Evolutionary conservation across 1,140 invertebrate genomes (phyloP), one percentile per base, ranked within the genome.

Genomic region (Whitmania pigra): DNA sequence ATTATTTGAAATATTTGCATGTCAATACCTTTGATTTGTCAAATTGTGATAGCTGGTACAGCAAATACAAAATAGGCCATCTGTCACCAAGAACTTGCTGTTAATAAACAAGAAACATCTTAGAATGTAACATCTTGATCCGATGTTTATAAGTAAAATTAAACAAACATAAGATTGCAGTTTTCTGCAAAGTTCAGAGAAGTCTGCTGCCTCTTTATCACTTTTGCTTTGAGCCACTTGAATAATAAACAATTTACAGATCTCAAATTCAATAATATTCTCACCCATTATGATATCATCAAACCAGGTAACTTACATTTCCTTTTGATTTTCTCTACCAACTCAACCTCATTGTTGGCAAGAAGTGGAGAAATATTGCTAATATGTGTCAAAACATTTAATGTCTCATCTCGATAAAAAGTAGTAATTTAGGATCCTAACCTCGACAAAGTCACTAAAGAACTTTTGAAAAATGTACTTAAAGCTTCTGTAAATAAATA

Each of bases 321-420:
- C 67, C 77, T 76, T 72, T 79, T 80, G 27, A 81, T 79, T 72
- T 77, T 79, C 66, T 81, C 77, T 31, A 76, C 74, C 49, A 80
- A 76, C 60, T 79, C 77, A 74, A 80, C 79, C 72, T 80, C 80
- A 78, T 81, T 78, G 70, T 66, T 75, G 57, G 79, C 77, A 63
- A 72, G 72, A 49, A 74, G 27, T 36, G 53, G 36, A 63, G 53
- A 57, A 63, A 72, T 72, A 9, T 54, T 40, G 55, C 71, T 72
- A 53, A 31, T 20, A 63, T 9, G 55, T n/a, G 2, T 49, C 13
- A 49, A 36, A 36, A 49, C 43, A 49, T 49, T 49, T 49, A 49
- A 49, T 49, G 43, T 15, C 9, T 11, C 15, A 49, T 3, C 9
- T 49, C 13, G 43, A 15, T n/a, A 49, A 49, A 0, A 17, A 29